These are phyloP conservation scores for Erethizon dorsatum DNA, from an alignment of 2,797 vertebrate species.

Conservation along the genomic window DNA sequence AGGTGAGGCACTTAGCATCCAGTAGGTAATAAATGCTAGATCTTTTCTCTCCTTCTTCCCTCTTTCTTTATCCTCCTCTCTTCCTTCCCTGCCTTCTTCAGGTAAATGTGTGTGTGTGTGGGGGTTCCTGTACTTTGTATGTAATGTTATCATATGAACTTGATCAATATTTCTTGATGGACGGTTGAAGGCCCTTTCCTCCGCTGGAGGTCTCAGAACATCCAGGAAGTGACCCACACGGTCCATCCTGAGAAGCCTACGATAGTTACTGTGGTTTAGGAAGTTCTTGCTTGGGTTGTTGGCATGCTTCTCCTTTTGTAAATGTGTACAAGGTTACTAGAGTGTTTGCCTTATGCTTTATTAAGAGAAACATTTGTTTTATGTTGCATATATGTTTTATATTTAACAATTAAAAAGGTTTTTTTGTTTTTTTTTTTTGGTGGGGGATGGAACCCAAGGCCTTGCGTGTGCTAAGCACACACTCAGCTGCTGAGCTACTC, in stretches of 20 bases:
- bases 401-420: neutral
- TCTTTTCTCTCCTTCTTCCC: slow-evolving; percentile 40
- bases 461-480: neutral
- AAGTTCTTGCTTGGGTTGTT: neutral
- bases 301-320: neutral
- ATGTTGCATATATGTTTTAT: neutral
- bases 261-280: neutral
- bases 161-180: neutral
- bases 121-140: neutral
- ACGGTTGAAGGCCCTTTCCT: neutral
- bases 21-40: neutral
- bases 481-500: neutral
- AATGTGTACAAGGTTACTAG: neutral
- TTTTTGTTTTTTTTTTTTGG: neutral
- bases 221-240: neutral
- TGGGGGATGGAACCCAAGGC: neutral
- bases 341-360: neutral
- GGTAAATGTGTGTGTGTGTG: neutral
- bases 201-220: neutral
- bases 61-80: slow-evolving; percentile 11
- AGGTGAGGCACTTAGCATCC: neutral
- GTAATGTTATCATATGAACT: neutral
- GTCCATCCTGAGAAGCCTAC: neutral
- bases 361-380: neutral
- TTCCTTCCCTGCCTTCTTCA: slow-evolving; percentile 14